Evolutionary conservation across 2,113 vertebrate species (phyloP).

Genomic region (Semicossyphus pulcher): DNA sequence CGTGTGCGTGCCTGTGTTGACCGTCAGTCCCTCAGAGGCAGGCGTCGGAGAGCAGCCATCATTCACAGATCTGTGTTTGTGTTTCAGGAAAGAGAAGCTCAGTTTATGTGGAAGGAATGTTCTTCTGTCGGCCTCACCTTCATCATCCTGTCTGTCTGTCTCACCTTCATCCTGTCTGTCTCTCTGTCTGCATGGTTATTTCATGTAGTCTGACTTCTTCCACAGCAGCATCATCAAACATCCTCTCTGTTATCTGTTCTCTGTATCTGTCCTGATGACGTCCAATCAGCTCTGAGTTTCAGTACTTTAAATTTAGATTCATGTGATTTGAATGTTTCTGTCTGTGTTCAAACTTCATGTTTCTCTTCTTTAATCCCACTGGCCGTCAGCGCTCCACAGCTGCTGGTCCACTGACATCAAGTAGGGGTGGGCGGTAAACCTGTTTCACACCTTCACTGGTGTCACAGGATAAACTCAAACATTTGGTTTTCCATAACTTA

Average conservation of each 20-base stretch:
- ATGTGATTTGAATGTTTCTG: conserved; percentile 47
- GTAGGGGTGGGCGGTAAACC: no score
- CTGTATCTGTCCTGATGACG: no score
- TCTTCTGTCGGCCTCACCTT: conserved; percentile 23
- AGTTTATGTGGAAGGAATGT: conserved; percentile 74
- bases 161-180: background rate
- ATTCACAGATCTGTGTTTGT: conserved; percentile 52
- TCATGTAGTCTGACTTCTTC: conserved; percentile 14
- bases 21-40: conserved; percentile 31
- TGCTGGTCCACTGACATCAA: conserved; percentile 43
- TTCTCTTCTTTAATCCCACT: conserved; percentile 40
- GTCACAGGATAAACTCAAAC: no score
- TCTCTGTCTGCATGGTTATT: background rate
- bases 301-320: background rate
- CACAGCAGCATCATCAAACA: conserved; percentile 15
- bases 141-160: conserved; percentile 4
- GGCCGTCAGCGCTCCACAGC: background rate
- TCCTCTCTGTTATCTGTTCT: background rate
- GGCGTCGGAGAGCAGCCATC: conserved; percentile 44
- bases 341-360: conserved; percentile 17
- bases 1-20: conserved; percentile 25
- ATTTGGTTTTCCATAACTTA: no score
- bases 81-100: conserved; percentile 56
- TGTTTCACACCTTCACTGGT: no score
- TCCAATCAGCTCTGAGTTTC: background rate